These are phyloP conservation scores for Fukomys damarensis DNA, from an alignment of 2,113 vertebrate species.

Conservation along the genomic window DNA sequence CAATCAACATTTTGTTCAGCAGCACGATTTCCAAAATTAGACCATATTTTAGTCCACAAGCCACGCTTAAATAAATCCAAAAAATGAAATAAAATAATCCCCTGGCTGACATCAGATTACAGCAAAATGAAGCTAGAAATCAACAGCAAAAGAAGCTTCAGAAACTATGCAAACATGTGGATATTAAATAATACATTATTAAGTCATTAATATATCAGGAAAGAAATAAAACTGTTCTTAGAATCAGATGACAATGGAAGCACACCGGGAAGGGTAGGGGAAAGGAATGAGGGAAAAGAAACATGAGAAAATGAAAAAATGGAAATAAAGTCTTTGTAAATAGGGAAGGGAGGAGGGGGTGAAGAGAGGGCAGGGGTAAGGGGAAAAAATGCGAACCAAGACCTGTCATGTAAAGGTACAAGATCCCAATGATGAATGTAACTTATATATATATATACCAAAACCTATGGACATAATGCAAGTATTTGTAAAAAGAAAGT, in stretches of 20 bases:
- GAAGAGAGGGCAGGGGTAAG: too few species aligned
- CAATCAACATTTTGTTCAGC: not conserved
- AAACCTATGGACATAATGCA: not conserved
- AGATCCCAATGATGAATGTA: too few species aligned
- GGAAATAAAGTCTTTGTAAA: too few species aligned
- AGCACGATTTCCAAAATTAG: not conserved
- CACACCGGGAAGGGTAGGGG: too few species aligned
- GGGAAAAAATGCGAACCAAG: too few species aligned
- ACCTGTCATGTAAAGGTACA: too few species aligned
- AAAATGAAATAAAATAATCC: not conserved
- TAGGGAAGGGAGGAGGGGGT: too few species aligned
- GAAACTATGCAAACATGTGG: not conserved
- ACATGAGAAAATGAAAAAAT: too few species aligned
- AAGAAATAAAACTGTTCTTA: not conserved
- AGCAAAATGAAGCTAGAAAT: not conserved
- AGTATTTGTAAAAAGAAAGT: not conserved
- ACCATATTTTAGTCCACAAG: not conserved
- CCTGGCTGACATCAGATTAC: not conserved
- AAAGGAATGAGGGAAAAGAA: too few species aligned
- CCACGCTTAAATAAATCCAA: not conserved
- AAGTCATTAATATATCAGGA: not conserved
- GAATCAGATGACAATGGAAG: not conserved
- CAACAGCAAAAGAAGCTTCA: not conserved
- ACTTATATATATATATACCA: too few species aligned
- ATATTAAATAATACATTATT: not conserved